Conservation (phyloP, 2,888 invertebrate species). For the Amaurobius ferox region DNA sequence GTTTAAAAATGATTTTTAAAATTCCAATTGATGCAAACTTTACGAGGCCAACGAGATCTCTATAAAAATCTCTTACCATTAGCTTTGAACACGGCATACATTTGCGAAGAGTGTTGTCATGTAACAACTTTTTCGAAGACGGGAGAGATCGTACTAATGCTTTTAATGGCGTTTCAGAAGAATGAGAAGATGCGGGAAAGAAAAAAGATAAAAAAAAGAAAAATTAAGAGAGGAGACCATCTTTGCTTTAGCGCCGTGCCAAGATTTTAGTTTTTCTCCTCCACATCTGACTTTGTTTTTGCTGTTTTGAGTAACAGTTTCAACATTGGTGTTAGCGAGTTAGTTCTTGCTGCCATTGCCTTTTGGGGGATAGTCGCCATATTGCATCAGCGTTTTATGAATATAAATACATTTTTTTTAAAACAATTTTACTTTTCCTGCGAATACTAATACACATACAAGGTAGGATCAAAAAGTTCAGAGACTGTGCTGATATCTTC, state of each 20-base stretch:
- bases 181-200: conserved; percentile 6
- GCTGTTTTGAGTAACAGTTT: conserved; percentile 3
- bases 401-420: no score
- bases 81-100: not conserved
- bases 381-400: not conserved
- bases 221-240: not conserved
- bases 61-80: not conserved
- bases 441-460: no score
- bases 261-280: not conserved
- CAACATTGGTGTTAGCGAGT: conserved; percentile 2
- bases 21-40: not conserved
- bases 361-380: not conserved
- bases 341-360: not conserved
- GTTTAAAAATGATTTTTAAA: not conserved
- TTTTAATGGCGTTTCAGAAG: not conserved
- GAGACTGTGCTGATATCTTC: no score
- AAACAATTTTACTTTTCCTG: no score
- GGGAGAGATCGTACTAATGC: not conserved
- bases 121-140: conserved; percentile 2
- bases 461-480: no score
- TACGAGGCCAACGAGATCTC: not conserved
- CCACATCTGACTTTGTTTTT: not conserved
- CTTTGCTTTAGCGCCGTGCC: not conserved
- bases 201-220: not conserved
- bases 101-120: not conserved